Percentiles rank a stretch among this genome's conserved stretches.
These are phyloP conservation scores for Pseudonaja textilis DNA, from an alignment of 2,113 vertebrate genomes.

Conservation along the genomic window DNA sequence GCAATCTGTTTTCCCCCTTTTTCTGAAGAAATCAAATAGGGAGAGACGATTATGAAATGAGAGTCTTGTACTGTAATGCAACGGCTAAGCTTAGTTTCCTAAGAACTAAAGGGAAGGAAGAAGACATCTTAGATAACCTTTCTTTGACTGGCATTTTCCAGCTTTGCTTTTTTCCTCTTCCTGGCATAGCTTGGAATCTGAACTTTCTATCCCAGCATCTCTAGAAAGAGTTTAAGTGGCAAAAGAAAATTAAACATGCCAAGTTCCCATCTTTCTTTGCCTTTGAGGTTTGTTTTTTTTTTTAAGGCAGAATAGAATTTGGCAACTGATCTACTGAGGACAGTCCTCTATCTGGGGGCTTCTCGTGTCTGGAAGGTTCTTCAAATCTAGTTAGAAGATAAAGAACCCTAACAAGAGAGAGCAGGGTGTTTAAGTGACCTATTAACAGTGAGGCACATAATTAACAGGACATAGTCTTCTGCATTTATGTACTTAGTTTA, in stretches of 20 bases:
- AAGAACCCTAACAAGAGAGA: neutral
- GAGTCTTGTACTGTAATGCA: neutral
- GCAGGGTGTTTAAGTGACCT: neutral
- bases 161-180: neutral
- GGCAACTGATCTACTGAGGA: neutral
- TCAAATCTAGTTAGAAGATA: neutral
- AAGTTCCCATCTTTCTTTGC: neutral
- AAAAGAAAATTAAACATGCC: neutral
- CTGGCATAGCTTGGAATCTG: neutral
- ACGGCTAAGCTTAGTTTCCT: neutral
- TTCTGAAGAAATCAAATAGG: neutral
- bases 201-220: neutral
- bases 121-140: neutral
- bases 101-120: neutral
- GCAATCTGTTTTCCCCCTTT: neutral
- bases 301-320: neutral
- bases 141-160: neutral
- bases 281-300: neutral
- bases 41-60: neutral
- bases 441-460: neutral
- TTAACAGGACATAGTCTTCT: neutral
- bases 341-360: neutral
- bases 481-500: neutral
- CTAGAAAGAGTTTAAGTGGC: neutral
- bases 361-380: neutral